Percentiles rank a stretch among this genome's conserved stretches.
phyloP scores from a whole-genome alignment of 92 coral and sea anemone genomes.

The Porites rus region DNA sequence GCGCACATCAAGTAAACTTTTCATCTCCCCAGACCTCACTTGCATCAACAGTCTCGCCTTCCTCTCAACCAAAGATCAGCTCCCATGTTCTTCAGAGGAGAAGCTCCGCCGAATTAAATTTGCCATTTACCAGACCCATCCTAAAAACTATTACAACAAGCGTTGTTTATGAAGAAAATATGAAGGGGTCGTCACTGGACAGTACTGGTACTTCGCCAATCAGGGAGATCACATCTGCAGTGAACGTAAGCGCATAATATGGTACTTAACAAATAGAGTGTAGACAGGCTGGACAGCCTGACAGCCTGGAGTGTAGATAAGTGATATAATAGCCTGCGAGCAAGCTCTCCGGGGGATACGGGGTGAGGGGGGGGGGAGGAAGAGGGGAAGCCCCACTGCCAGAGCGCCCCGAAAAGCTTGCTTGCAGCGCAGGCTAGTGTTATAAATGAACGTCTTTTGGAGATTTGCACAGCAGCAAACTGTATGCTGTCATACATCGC shows the following conservation, averaged over 20 bases:
- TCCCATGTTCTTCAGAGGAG: background rate
- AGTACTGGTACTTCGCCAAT: background rate
- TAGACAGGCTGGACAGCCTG: too few species aligned
- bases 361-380: too few species aligned
- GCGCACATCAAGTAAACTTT: background rate
- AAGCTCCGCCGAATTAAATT: background rate
- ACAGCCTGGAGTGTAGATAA: too few species aligned
- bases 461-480: too few species aligned
- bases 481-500: too few species aligned
- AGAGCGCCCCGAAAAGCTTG: too few species aligned
- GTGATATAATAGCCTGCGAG: too few species aligned
- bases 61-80: background rate
- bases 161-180: background rate
- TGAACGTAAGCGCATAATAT: constrained; percentile 5
- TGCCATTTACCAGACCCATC: background rate
- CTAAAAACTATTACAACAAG: background rate
- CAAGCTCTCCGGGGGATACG: too few species aligned
- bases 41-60: background rate
- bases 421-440: too few species aligned
- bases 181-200: background rate
- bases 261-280: background rate
- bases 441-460: too few species aligned
- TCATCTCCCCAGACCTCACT: background rate
- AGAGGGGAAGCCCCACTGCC: too few species aligned
- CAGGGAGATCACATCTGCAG: background rate